A percentile compares a stretch with the other conserved stretches of the same genome.
Conservation (phyloP, 1,140 invertebrate species). For the Meloidogyne hapla region DNA sequence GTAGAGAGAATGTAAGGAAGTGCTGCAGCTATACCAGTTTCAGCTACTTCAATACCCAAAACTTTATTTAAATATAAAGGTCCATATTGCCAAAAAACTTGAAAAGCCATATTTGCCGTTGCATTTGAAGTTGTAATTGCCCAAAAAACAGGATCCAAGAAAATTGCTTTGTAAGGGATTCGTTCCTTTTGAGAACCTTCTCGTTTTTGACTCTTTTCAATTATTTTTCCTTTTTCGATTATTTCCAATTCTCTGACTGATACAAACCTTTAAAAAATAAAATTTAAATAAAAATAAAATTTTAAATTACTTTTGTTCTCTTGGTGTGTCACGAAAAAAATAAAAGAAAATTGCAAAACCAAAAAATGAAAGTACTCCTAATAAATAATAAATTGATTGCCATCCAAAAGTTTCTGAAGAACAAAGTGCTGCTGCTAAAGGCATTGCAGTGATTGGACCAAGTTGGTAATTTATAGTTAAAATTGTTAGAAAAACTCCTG, state of each 20-base stretch:
- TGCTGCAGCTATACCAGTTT: constrained; percentile 54
- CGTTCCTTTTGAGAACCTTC: constrained; percentile 10
- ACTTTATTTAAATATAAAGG: constrained; percentile 59
- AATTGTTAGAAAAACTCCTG: constrained; percentile 29
- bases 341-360: constrained; percentile 40
- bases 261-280: constrained; percentile 19
- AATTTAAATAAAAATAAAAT: background rate
- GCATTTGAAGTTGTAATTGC: constrained; percentile 30
- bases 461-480: constrained; percentile 31
- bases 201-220: background rate
- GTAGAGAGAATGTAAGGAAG: constrained; percentile 51
- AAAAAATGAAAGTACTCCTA: constrained; percentile 12
- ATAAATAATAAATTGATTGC: constrained; percentile 49
- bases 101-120: constrained; percentile 29
- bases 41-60: constrained; percentile 42
- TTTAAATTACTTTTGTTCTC: constrained; percentile 27
- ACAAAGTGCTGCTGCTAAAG: constrained; percentile 45
- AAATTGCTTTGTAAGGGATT: constrained; percentile 34
- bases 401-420: constrained; percentile 37
- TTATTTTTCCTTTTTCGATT: constrained; percentile 36
- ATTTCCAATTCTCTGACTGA: constrained; percentile 33
- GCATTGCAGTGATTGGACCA: constrained; percentile 54
- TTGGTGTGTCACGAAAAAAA: constrained; percentile 48
- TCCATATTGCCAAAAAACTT: constrained; percentile 56
- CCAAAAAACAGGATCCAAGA: constrained; percentile 27